Base-by-base conservation (phyloP, 2,113 vertebrate genomes). In the Nycticebus coucang region DNA sequence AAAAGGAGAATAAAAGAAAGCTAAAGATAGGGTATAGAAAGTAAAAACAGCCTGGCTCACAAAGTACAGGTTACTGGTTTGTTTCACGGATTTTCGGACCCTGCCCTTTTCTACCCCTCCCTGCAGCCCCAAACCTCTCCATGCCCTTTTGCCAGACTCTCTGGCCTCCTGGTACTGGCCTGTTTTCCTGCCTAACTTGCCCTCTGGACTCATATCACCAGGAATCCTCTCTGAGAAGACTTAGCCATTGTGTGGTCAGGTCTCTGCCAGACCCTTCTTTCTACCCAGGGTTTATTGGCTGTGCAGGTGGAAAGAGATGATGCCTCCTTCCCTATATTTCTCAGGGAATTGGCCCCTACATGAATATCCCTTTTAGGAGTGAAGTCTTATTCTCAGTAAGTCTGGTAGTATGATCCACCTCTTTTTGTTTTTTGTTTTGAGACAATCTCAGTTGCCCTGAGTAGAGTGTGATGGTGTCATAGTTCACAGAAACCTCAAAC, bases 1-100 rank as follows among this genome's bases (percentile, higher is more conserved):
- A 57, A 96, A 96, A 92, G 85, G 62, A 91, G 82, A 86, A 88
- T 82, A 90, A 97, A 90, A 96, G 66, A 75, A 94, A 94, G 95
- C 91, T 96, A 92, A 93, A 94, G 95, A 94, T 89, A 93, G 91
- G 30, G 78, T 83, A 2, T 75, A 11, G 4, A 41, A 60, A 91
- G 64, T 66, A 68, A 93, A 77, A 60, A 62, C 84, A 78, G 88
- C 37, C 87, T 64, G 91, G 53, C 79, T 91, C 64, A 59, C 28
- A 50, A 87, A 64, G 55, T 59, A 66, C n/a, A 93, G 64, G 74
- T 53, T 78, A 18, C 26, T 50, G 24, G 62, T 89, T 95, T 95
- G 82, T 96, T 93, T 88, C 74, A 45, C 75, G 74, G 53, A 5
- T n/a, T 93, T 86, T 89, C 0, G 5, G 72, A 72, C 59, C n/a